Evolutionary conservation across 2,113 vertebrate genomes (phyloP).

Genomic region (Neodon shergylaensis): DNA sequence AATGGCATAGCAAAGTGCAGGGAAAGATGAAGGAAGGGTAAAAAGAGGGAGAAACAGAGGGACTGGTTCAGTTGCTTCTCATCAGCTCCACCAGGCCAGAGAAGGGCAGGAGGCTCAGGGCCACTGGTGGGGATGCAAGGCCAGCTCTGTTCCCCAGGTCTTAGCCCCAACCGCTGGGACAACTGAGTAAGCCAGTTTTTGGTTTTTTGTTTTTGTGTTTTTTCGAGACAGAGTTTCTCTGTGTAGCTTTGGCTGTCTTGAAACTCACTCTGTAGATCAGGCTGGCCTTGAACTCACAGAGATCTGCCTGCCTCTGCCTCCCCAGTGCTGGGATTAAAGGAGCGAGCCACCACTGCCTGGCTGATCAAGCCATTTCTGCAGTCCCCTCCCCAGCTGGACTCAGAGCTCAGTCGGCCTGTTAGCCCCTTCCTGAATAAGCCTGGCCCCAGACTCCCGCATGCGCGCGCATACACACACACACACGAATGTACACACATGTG

Average conservation of each 20-base stretch:
- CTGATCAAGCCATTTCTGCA: constrained; percentile 14
- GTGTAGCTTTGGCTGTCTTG: background rate
- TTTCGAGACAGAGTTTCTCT: background rate
- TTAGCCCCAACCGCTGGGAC: background rate
- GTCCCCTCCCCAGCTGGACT: background rate
- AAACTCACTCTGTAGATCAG: background rate
- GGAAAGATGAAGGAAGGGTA: background rate
- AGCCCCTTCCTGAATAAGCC: too few species aligned
- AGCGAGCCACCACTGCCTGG: background rate
- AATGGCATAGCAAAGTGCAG: background rate
- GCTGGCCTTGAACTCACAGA: background rate
- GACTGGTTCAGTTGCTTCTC: background rate
- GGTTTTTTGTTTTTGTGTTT: background rate
- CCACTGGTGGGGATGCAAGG: background rate
- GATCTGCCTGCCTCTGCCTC: background rate
- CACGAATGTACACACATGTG: background rate
- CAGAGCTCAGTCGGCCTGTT: background rate
- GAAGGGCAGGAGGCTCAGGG: background rate
- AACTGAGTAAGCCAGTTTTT: constrained; percentile 2
- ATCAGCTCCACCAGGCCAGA: background rate
- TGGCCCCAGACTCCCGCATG: background rate
- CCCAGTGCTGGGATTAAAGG: background rate
- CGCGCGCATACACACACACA: too few species aligned
- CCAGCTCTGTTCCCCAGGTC: background rate
- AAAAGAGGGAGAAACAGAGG: background rate